Base-by-base conservation (phyloP, 2,113 vertebrate genomes). In the Chascanopsetta lugubris region DNA sequence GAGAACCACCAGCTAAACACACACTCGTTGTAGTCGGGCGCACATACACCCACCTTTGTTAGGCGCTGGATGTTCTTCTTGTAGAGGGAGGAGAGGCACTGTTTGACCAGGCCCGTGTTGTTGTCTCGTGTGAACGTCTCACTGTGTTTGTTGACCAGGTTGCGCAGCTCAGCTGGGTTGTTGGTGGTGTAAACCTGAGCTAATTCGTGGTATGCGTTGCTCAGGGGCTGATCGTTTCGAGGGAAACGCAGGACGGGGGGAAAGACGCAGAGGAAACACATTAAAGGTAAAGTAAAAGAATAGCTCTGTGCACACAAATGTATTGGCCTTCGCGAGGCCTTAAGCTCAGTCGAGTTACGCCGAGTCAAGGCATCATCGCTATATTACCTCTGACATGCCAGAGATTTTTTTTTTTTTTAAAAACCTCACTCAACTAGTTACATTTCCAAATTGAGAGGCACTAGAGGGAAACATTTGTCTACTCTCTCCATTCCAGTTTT, bases 31-130 rank as follows among this genome's bases (percentile, higher is more conserved):
- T n/a, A n/a, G n/a, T n/a, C n/a, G n/a, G n/a, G n/a, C n/a, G n/a
- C n/a, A n/a, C n/a, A n/a, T n/a, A n/a, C 1, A 6, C 91, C 86
- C 80, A 99, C 97, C 96, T 99, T 99, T 62, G 97, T 99, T 87
- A 99, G 89, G 93, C 97, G 94, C 88, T 99, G 97, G 78, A 99
- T 99, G 85, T 99, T 99, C 92, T 99, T 99, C 92, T 99, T 99
- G 88, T 99, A 99, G 22, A 99, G 94, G 32, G 97, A 99, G 15
- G 97, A 98, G 85, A 99, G 89, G 86, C 97, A 99, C 74, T 99
- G 97, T 72, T 99, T 99, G 83, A 98, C 97, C 90, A 99, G 92
- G 22, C 97, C 97, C 69, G 95, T 97, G 83, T 99, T 99, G 92
- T 92, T 99, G 89, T 99, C 97, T 9, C 96, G 92, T 61, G 94